Base-by-base conservation (phyloP, 1,140 invertebrate genomes). In the Sweltsa coloradensis region DNA sequence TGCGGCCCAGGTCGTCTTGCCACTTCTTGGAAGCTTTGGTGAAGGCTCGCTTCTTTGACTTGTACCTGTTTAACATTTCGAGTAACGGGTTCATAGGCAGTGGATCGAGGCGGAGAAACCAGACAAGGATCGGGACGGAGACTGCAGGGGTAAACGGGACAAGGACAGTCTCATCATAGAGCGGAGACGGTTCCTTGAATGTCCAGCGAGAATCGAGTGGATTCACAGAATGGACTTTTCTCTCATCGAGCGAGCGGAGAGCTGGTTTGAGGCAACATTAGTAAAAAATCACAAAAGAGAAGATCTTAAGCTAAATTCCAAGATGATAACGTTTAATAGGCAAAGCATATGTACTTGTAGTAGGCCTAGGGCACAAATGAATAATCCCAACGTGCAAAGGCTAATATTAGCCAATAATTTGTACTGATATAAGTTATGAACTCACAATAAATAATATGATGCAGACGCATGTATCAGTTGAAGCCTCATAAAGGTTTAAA, bases 41-140 rank as follows among this genome's bases (percentile, higher is more conserved):
- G 69, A 99, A 99, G 56, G 97, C 97, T 89, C 97, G 98, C 90
- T 98, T 99, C 81, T 99, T 97, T 64, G 89, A 95, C 70, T 94
- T 93, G 73, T 95, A 97, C 97, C 96, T 99, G 61, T 52, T 39
- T 44, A 13, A 25, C 13, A 14, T 9, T 18, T 16, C 5, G 16
- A n/a, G 21, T 22, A 24, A 1, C n/a, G 16, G 14, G 34, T 9
- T 27, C 19, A 18, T 24, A 26, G 25, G 41, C 9, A 53, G 31
- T 11, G 14, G n/a, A 19, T 22, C 25, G n/a, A 39, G 34, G 13
- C 18, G 21, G 39, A 14, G 19, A 23, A 25, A 53, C 14, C 13
- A 14, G 39, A 42, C 18, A 31, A 31, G 44, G 23, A 51, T 39
- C 9, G 34, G 47, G 19, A 2, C 16, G 26, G 46, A n/a, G 7